These are phyloP conservation scores for Crambe crambe DNA, from an alignment of 37 sponge, comb jelly and placozoan genomes.

Conservation along the genomic window DNA sequence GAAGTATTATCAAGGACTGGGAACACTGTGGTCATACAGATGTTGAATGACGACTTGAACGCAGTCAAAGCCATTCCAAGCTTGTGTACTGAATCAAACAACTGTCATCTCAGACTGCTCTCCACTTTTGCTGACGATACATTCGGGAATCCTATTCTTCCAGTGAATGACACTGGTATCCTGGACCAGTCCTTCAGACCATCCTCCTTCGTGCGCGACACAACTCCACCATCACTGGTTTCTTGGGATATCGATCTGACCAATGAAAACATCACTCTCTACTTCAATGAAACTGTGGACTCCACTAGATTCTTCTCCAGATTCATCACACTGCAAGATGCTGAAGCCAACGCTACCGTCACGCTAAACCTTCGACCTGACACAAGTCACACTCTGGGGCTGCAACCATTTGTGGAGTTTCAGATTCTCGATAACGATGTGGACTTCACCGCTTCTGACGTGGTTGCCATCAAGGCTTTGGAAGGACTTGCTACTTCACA, in stretches of 20 bases:
- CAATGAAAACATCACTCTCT: slow-evolving; percentile 61
- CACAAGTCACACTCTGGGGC: slow-evolving; percentile 9
- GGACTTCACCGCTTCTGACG: slow-evolving; percentile 45
- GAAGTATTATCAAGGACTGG: slow-evolving; percentile 59
- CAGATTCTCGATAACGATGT: background rate
- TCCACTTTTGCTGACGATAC: slow-evolving; percentile 80
- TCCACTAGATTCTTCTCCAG: slow-evolving; percentile 48
- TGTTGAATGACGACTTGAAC: slow-evolving; percentile 75
- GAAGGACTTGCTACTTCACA: slow-evolving; percentile 64
- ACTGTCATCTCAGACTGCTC: slow-evolving; percentile 79
- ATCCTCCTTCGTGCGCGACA: slow-evolving; percentile 38
- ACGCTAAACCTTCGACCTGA: slow-evolving; percentile 49
- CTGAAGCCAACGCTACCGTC: slow-evolving; percentile 46
- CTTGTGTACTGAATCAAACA: slow-evolving; percentile 40
- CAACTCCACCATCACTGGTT: slow-evolving; percentile 62
- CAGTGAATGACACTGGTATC: slow-evolving; percentile 39
- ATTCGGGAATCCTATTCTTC: slow-evolving; percentile 63
- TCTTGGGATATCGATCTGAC: slow-evolving; percentile 78
- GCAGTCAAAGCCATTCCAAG: slow-evolving; percentile 47
- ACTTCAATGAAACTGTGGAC: slow-evolving; percentile 82
- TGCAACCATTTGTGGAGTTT: slow-evolving; percentile 45
- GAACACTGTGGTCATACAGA: slow-evolving; percentile 53
- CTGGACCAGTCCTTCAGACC: slow-evolving; percentile 32
- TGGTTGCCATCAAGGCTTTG: slow-evolving; percentile 71
- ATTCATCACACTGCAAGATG: slow-evolving; percentile 67